A percentile compares a stretch with the other conserved stretches of the same genome.
phyloP scores from a whole-genome alignment of 2,797 vertebrate genomes.

The Percopsis omiscomaycus region DNA sequence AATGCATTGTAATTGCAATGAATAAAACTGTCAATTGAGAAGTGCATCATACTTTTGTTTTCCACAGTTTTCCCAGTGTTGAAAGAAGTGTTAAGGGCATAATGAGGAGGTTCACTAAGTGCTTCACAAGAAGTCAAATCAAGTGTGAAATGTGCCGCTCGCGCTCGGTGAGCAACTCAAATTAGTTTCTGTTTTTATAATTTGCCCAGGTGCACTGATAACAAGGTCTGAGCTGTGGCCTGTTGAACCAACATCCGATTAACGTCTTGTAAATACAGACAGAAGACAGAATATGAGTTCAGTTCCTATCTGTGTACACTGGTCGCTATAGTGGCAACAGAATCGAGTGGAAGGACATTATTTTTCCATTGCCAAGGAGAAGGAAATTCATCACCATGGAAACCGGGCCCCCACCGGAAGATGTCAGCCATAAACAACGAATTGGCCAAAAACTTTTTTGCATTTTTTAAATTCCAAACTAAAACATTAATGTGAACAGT shows the following conservation, averaged over 20 bases:
- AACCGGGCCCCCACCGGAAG: too few relatives aligned
- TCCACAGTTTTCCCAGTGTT: constrained; percentile 7
- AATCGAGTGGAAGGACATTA: too few relatives aligned
- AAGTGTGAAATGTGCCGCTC: constrained; percentile 60
- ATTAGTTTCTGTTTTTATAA: constrained; percentile 61
- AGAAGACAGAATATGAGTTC: neutral
- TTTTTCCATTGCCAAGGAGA: too few relatives aligned
- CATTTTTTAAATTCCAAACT: too few relatives aligned
- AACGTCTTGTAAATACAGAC: constrained; percentile 10
- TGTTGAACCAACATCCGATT: constrained; percentile 21
- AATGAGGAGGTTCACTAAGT: constrained; percentile 46
- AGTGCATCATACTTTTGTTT: constrained; percentile 5
- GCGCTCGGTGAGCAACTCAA: constrained; percentile 46
- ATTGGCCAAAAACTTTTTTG: too few relatives aligned
- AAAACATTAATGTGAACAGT: too few relatives aligned
- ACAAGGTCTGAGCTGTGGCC: constrained; percentile 23
- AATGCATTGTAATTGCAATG: too few relatives aligned
- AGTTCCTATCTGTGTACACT: constrained; percentile 2
- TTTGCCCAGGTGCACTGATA: constrained; percentile 53
- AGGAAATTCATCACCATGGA: too few relatives aligned
- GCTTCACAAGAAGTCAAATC: constrained; percentile 55
- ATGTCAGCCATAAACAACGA: too few relatives aligned
- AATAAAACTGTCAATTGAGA: neutral
- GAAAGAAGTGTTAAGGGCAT: constrained; percentile 40
- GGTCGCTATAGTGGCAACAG: too few relatives aligned